Evolutionary conservation across 2,113 vertebrate species (phyloP).

Genomic region (Chaenocephalus aceratus): DNA sequence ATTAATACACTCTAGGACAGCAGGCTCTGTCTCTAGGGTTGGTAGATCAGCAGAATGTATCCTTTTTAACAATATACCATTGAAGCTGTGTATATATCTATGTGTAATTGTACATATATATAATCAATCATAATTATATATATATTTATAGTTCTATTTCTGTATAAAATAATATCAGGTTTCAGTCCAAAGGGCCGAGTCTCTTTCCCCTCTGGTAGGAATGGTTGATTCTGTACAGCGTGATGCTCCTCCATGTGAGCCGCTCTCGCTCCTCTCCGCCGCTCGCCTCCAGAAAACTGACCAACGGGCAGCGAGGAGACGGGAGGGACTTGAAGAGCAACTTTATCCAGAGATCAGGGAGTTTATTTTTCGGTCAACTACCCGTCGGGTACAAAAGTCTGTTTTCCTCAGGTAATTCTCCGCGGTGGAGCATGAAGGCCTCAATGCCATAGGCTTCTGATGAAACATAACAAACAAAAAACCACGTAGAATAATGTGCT

Average conservation of each 20-base stretch:
- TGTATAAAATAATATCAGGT: conserved; percentile 85
- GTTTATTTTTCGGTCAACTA: conserved; percentile 53
- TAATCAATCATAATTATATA: conserved; percentile 84
- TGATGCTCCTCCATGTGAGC: conserved; percentile 63
- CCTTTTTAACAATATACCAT: conserved; percentile 85
- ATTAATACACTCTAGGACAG: conserved; percentile 90
- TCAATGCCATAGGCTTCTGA: conserved; percentile 78
- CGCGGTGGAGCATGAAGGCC: conserved; percentile 79
- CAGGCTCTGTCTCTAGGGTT: conserved; percentile 86
- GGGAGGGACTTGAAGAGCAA: conserved; percentile 73
- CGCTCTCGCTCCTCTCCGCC: conserved; percentile 31
- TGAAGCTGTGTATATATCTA: conserved; percentile 88
- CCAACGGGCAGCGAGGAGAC: conserved; percentile 60
- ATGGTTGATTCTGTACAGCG: conserved; percentile 85
- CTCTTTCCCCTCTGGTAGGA: conserved; percentile 77
- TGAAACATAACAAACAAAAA: conserved; percentile 45
- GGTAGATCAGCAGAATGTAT: conserved; percentile 89
- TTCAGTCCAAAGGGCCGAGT: conserved; percentile 78
- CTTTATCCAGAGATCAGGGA: conserved; percentile 66
- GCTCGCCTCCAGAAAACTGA: conserved; percentile 46
- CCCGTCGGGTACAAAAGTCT: conserved; percentile 77
- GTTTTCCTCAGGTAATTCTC: conserved; percentile 72
- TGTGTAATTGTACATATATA: conserved; percentile 86
- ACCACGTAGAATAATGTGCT: conserved; percentile 74
- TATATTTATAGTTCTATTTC: conserved; percentile 84